Evolutionary conservation across 2,888 invertebrate species (phyloP).

Genomic region (Thymelicus acteon): DNA sequence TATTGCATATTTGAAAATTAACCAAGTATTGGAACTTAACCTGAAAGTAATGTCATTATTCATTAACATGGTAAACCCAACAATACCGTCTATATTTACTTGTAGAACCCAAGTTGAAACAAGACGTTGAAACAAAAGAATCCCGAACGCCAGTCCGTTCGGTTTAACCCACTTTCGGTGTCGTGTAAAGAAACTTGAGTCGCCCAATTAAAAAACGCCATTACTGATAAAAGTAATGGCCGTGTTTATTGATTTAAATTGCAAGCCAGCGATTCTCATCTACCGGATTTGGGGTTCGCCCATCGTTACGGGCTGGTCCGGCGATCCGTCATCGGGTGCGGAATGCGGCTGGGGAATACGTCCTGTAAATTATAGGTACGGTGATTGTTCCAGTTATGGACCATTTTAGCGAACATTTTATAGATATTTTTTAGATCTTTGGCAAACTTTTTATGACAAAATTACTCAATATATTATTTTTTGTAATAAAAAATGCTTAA

Average conservation of each 20-base stretch:
- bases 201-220: slow-evolving; percentile 58
- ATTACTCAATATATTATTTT: too few species aligned
- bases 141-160: background rate
- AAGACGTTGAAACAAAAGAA: slow-evolving; percentile 4
- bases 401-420: too few species aligned
- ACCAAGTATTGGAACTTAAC: too few species aligned
- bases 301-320: slow-evolving; percentile 38
- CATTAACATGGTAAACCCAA: background rate
- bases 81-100: too few species aligned
- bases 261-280: slow-evolving; percentile 60
- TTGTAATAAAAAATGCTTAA: too few species aligned
- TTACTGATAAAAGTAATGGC: slow-evolving; percentile 63
- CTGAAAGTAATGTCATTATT: background rate
- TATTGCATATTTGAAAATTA: too few species aligned
- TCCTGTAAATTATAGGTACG: slow-evolving; percentile 18
- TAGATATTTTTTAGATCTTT: too few species aligned
- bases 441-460: too few species aligned
- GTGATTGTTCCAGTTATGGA: background rate
- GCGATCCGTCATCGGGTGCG: slow-evolving; percentile 24
- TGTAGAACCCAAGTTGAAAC: background rate
- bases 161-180: slow-evolving; percentile 21
- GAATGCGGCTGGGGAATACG: slow-evolving; percentile 33
- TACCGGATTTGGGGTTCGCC: slow-evolving; percentile 51
- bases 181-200: slow-evolving; percentile 46
- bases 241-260: slow-evolving; percentile 69